Evolutionary conservation across 2,888 invertebrate genomes (phyloP).

Genomic region (Nymphalis urticae): DNA sequence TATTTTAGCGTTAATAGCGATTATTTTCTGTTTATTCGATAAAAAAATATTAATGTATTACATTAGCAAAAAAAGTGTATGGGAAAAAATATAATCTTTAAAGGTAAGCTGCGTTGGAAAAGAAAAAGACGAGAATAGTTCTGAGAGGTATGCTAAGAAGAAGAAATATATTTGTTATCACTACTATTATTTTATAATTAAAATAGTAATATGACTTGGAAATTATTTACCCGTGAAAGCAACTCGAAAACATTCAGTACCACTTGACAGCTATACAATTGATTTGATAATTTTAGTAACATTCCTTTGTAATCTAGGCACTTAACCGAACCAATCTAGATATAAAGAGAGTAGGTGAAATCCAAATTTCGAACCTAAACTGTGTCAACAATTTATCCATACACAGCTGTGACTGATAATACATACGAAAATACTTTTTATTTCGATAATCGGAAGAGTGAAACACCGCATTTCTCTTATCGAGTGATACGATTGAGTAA

Average conservation of each 20-base stretch:
- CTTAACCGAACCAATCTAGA: slow-evolving; percentile 48
- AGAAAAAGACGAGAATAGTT: too few relatives aligned
- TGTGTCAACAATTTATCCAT: slow-evolving; percentile 53
- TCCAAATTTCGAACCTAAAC: slow-evolving; percentile 45
- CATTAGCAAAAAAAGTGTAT: too few relatives aligned
- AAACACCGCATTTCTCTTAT: slow-evolving; percentile 47
- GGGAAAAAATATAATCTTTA: too few relatives aligned
- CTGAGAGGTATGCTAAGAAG: not conserved
- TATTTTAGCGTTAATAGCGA: not conserved
- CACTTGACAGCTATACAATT: slow-evolving; percentile 9
- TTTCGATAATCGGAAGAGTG: slow-evolving; percentile 40
- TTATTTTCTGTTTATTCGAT: not conserved
- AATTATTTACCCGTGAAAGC: not conserved
- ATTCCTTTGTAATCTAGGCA: slow-evolving; percentile 26
- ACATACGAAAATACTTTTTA: slow-evolving; percentile 46
- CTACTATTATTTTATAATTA: not conserved
- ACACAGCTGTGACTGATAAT: slow-evolving; percentile 27
- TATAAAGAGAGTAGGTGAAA: slow-evolving; percentile 50
- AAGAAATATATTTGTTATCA: not conserved
- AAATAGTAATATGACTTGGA: not conserved
- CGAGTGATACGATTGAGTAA: slow-evolving; percentile 53
- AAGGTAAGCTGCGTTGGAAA: too few relatives aligned
- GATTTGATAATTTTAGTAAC: slow-evolving; percentile 14
- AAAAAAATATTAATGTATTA: too few relatives aligned
- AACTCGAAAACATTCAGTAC: slow-evolving; percentile 1